These are phyloP conservation scores for Zoanthus gigantus DNA, from an alignment of 92 coral and sea anemone genomes.

Conservation along the genomic window DNA sequence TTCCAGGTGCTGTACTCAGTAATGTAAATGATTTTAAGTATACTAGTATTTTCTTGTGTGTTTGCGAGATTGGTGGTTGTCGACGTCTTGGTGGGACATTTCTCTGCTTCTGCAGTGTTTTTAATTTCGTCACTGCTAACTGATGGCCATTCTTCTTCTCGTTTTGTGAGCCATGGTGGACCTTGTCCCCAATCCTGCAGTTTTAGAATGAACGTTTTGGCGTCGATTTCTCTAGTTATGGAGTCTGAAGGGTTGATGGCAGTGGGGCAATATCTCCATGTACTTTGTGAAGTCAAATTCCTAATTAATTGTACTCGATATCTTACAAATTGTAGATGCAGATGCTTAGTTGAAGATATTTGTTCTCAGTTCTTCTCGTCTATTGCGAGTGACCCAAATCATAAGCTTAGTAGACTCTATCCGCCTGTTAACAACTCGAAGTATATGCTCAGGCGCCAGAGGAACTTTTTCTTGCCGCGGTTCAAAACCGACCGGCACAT, in stretches of 20 bases:
- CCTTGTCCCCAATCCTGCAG: slow-evolving; percentile 52
- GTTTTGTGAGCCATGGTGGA: slow-evolving; percentile 54
- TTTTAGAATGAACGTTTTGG: slow-evolving; percentile 17
- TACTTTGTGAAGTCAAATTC: slow-evolving; percentile 31
- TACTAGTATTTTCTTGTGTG: slow-evolving; percentile 13
- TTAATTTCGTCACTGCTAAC: slow-evolving; percentile 29
- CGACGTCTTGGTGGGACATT: background rate
- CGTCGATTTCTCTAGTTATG: slow-evolving; percentile 56
- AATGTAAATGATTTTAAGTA: slow-evolving; percentile 48
- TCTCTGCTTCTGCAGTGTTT: slow-evolving; percentile 13
- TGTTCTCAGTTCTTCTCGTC: too few relatives aligned
- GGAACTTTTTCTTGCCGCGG: too few relatives aligned
- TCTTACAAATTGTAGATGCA: slow-evolving; percentile 39
- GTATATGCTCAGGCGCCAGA: too few relatives aligned
- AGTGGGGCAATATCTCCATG: slow-evolving; percentile 59
- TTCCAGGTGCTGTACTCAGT: slow-evolving; percentile 52
- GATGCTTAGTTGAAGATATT: too few relatives aligned
- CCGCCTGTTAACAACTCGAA: too few relatives aligned
- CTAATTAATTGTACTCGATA: slow-evolving; percentile 47
- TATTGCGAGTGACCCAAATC: too few relatives aligned
- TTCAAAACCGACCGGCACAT: too few relatives aligned
- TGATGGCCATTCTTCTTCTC: background rate
- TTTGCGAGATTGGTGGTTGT: slow-evolving; percentile 31
- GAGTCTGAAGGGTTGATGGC: slow-evolving; percentile 70
- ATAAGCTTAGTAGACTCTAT: too few relatives aligned